Evolutionary conservation across 2,797 vertebrate species (phyloP), one percentile per base, ranked within the genome.

Genomic region (Agapornis canus): DNA sequence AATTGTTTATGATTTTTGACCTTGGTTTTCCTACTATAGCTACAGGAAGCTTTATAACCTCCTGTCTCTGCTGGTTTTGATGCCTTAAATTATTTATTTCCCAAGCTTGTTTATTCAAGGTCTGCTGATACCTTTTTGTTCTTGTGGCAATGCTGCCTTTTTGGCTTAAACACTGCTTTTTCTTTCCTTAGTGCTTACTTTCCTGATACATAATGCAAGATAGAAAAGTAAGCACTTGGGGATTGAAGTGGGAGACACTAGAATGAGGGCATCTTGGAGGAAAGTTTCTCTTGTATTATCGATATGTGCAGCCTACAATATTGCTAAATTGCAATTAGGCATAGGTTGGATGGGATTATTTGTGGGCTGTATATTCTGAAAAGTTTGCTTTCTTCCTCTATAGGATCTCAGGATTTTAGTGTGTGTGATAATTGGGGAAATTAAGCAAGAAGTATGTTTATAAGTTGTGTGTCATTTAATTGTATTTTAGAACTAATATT

Each of bases 1-100:
- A 89, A 63, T 32, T 18, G n/a, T 9, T 64, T 90, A 39, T 32
- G 48, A 18, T 66, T 94, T 94, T 90, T 91, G 32, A 88, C 40
- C 22, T 83, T 68, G 32, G 16, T 60, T 91, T 90, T 91, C 23
- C 60, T 83, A 4, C n/a, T 78, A 57, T 82, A 56, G 31, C 23
- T 81, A 22, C 22, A 75, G 77, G 32, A 92, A 77, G 21, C 27
- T 83, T 54, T 78, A 42, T 64, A 52, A 42, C 52, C 29, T 81
- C 13, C 31, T 65, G 25, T 59, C 51, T 91, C 29, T 85, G 45
- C 27, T 76, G 49, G 17, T 32, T 85, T 88, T 68, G 42, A 35
- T 60, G 47, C 52, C 45, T 91, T 68, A 77, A 70, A 35, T 43
- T 22, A 29, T 80, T 64, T 77, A 29, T 63, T 78, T 90, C 42